Evolutionary conservation across 2,797 vertebrate species (phyloP).

Genomic region (Diceros bicornis): DNA sequence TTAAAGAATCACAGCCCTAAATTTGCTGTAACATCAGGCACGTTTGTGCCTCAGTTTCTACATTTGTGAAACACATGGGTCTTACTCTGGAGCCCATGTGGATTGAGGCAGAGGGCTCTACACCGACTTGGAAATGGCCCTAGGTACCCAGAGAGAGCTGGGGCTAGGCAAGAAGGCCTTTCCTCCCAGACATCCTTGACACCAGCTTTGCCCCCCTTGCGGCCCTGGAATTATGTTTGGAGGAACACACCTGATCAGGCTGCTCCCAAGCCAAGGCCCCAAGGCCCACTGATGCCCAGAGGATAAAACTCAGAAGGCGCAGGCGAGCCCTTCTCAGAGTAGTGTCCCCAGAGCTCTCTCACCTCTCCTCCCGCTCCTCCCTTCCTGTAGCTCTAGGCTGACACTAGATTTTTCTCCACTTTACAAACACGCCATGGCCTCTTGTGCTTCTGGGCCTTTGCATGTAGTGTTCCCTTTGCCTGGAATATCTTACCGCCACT

Average conservation of each 20-base stretch:
- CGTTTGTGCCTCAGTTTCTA: neutral
- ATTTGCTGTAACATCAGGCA: neutral
- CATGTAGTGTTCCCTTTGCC: neutral
- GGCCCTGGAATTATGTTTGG: neutral
- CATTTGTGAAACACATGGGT: neutral
- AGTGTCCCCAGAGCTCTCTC: too few species aligned
- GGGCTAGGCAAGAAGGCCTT: neutral
- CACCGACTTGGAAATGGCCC: neutral
- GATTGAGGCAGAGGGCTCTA: neutral
- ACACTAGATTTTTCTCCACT: neutral
- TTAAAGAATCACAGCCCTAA: neutral
- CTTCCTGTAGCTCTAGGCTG: neutral
- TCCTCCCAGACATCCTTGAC: neutral
- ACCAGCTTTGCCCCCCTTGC: too few species aligned
- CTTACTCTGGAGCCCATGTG: neutral
- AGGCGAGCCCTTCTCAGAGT: neutral
- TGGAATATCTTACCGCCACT: neutral
- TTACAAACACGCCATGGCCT: neutral
- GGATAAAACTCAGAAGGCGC: neutral
- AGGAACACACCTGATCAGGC: neutral
- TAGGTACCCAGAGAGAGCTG: neutral
- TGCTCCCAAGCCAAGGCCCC: neutral
- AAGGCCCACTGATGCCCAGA: neutral
- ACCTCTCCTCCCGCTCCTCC: rapidly evolving
- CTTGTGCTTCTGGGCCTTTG: neutral